Evolutionary conservation across 2,797 vertebrate genomes (phyloP).

Genomic region (Chaetophractus vellerosus): DNA sequence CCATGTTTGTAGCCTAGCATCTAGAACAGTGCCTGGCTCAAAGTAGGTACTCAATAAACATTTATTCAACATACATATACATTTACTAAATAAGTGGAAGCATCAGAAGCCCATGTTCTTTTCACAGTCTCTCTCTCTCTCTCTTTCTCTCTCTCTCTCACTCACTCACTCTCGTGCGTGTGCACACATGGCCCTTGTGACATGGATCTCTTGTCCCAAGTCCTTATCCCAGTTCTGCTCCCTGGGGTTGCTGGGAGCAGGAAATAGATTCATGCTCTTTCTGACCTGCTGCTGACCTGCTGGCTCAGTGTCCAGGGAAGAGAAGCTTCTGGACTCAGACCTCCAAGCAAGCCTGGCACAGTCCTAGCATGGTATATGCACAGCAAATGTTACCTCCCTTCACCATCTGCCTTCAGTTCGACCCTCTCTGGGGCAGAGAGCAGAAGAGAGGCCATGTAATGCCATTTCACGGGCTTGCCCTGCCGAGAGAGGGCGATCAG

Average conservation of each 20-base stretch:
- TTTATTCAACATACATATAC: neutral
- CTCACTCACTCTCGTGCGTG: neutral
- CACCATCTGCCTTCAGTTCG: neutral
- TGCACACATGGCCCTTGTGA: too few species aligned
- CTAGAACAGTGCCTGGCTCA: neutral
- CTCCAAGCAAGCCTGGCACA: neutral
- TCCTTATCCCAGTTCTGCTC: neutral
- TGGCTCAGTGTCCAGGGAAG: neutral
- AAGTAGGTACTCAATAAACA: neutral
- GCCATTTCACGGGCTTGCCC: neutral
- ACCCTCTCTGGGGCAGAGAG: neutral
- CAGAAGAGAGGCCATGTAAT: neutral
- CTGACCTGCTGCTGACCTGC: neutral
- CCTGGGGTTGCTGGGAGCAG: neutral
- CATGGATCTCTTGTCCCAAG: neutral
- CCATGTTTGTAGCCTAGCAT: neutral
- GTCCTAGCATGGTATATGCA: neutral
- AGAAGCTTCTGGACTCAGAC: neutral
- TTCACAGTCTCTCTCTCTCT: neutral
- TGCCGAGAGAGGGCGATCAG: neutral
- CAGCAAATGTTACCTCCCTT: neutral
- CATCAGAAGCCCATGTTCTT: constrained; percentile 27
- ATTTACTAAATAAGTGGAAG: constrained; percentile 47
- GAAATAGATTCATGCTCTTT: neutral
- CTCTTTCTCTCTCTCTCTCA: neutral